Evolutionary conservation across 2,113 vertebrate genomes (phyloP).

Genomic region (Hippocampus mohnikei): DNA sequence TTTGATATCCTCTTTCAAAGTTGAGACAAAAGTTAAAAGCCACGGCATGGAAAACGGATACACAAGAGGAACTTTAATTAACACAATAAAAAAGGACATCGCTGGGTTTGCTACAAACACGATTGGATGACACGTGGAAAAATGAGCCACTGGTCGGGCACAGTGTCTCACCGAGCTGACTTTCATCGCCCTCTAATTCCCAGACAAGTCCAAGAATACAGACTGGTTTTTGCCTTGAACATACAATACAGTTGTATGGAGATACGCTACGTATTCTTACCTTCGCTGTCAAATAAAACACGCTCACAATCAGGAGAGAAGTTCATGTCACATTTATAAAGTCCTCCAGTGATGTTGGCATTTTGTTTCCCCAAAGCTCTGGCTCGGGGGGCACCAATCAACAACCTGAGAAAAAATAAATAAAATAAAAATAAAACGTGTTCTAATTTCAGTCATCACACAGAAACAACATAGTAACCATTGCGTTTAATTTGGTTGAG

Average conservation of each 20-base stretch:
- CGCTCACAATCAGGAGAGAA: conserved; percentile 72
- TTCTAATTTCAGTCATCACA: not conserved
- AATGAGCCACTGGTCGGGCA: not conserved
- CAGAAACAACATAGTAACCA: not conserved
- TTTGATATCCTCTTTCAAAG: conserved; percentile 70
- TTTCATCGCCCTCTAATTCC: not conserved
- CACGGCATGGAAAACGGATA: conserved; percentile 3
- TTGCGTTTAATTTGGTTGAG: no score
- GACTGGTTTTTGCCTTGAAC: not conserved
- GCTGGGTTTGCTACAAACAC: not conserved
- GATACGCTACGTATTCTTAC: conserved; percentile 63
- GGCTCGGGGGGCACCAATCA: conserved; percentile 89
- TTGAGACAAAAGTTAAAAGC: not conserved
- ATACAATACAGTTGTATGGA: not conserved
- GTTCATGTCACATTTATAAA: conserved; percentile 88
- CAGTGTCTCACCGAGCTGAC: not conserved
- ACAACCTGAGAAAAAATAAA: conserved; percentile 70
- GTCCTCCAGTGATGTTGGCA: conserved; percentile 85
- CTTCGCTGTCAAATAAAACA: conserved; percentile 83
- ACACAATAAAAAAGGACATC: not conserved
- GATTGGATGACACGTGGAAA: not conserved
- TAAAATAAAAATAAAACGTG: not conserved
- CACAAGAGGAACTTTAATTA: not conserved
- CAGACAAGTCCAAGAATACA: not conserved
- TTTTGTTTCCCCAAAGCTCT: conserved; percentile 77